A percentile compares a stretch with the other conserved stretches of the same genome.
These are phyloP conservation scores for Muntiacus muntjak DNA, from an alignment of 2,113 vertebrate species.

Conservation along the genomic window DNA sequence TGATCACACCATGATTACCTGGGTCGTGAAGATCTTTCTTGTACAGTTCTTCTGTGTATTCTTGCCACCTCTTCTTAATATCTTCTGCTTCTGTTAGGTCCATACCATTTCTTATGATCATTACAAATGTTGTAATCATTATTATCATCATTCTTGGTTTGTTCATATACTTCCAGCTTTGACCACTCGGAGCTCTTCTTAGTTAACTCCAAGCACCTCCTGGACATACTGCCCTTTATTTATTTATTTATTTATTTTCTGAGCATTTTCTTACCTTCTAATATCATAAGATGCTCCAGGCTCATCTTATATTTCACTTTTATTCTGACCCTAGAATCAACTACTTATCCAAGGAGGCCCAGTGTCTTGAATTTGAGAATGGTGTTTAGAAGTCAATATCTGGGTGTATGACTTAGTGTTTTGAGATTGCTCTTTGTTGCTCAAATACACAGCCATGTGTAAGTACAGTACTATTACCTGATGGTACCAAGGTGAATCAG, in stretches of 20 bases:
- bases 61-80: too few species aligned
- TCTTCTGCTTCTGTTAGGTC: too few species aligned
- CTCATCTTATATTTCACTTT: neutral
- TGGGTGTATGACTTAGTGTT: neutral
- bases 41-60: too few species aligned
- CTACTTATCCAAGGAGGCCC: neutral
- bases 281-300: neutral
- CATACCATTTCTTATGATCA: too few species aligned
- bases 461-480: neutral
- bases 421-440: neutral
- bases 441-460: neutral
- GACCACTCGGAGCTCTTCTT: neutral
- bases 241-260: neutral
- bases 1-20: too few species aligned
- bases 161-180: neutral
- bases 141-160: neutral
- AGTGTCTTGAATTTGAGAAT: neutral
- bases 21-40: too few species aligned
- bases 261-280: neutral
- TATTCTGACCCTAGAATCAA: neutral
- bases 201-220: neutral
- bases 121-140: neutral
- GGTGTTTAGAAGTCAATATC: neutral
- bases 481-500: neutral
- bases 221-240: neutral